Conservation (phyloP, 2,113 vertebrate species). For the Castor canadensis region DNA sequence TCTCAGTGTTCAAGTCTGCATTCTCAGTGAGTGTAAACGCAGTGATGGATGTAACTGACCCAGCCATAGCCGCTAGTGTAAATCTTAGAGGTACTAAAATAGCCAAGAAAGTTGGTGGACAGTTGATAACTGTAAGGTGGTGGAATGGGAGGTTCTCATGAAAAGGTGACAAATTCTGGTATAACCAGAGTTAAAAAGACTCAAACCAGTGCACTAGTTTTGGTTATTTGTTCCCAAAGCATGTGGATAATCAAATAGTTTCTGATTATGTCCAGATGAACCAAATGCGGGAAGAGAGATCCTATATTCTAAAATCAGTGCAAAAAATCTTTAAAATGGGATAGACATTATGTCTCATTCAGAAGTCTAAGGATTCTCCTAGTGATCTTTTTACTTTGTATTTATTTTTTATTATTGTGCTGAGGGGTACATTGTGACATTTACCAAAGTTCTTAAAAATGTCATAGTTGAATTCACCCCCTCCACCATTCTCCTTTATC, state of each 20-base stretch:
- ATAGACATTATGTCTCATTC: conserved; percentile 95
- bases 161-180: conserved; percentile 89
- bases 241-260: conserved; percentile 98
- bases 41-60: conserved; percentile 95
- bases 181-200: conserved; percentile 94
- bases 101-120: conserved; percentile 94
- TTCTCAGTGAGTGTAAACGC: conserved; percentile 96
- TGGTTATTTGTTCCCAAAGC: conserved; percentile 96
- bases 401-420: too few species aligned
- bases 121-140: conserved; percentile 95
- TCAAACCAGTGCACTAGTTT: conserved; percentile 95
- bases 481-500: too few species aligned
- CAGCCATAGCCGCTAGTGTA: conserved; percentile 89
- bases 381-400: too few species aligned
- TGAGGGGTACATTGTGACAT: too few species aligned
- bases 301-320: conserved; percentile 87
- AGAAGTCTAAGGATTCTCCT: conserved; percentile 97
- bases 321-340: conserved; percentile 95
- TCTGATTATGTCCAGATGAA: conserved; percentile 98
- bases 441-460: too few species aligned
- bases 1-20: conserved; percentile 96
- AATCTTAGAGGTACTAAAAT: conserved; percentile 94
- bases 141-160: conserved; percentile 95
- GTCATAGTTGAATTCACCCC: too few species aligned
- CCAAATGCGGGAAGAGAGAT: conserved; percentile 93